Conservation (phyloP, 2,797 vertebrate species). For the Eulemur albifrons region DNA sequence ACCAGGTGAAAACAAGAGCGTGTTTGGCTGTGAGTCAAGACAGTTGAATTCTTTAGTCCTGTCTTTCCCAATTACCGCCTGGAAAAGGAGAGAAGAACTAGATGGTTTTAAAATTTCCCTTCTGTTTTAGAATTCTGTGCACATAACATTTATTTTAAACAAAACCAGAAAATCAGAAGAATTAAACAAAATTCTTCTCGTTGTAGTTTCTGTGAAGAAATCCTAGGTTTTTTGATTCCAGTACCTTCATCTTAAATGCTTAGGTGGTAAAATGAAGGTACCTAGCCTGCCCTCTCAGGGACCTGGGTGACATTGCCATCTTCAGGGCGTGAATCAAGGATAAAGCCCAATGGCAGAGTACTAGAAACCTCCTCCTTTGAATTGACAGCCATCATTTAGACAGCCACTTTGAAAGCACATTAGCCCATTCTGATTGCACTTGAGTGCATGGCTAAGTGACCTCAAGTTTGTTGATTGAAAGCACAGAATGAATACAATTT, state of each 20-base stretch:
- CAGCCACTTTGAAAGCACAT: not conserved
- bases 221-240: not conserved
- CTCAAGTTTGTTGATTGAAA: not conserved
- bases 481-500: not conserved
- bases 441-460: not conserved
- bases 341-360: not conserved
- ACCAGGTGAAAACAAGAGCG: not conserved
- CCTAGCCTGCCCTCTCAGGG: not conserved
- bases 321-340: not conserved
- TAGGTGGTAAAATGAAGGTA: not conserved
- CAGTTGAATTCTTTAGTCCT: not conserved
- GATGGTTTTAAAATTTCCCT: not conserved
- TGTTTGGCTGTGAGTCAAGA: conserved; percentile 32
- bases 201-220: not conserved
- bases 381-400: not conserved
- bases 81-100: not conserved
- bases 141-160: not conserved
- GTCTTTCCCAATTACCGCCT: not conserved
- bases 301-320: not conserved
- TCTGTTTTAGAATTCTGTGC: conserved; percentile 13
- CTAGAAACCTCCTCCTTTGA: not conserved
- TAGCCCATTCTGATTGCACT: not conserved
- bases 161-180: not conserved
- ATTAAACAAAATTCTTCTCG: not conserved
- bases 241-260: not conserved